phyloP scores from a whole-genome alignment of 1,140 invertebrate genomes.

The Drosophila nigrodunni region DNA sequence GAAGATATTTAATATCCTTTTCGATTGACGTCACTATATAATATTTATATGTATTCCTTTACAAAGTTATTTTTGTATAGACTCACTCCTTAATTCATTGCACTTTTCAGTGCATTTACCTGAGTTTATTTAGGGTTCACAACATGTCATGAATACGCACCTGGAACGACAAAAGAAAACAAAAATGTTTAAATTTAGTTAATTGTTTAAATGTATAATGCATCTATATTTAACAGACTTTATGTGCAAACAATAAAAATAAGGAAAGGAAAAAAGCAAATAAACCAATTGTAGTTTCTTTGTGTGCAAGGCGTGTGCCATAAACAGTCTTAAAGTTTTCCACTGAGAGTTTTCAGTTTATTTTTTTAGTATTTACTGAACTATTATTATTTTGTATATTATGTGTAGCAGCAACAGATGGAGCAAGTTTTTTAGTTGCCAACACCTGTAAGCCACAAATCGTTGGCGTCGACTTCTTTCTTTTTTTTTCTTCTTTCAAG shows the following conservation, averaged over 20 bases:
- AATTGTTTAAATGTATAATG: conserved; percentile 49
- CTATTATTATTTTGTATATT: conserved; percentile 20
- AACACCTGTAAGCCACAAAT: conserved; percentile 81
- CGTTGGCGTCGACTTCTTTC: conserved; percentile 39
- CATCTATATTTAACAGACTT: conserved; percentile 32
- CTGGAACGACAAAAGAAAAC: conserved; percentile 61
- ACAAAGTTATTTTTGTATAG: too few relatives aligned
- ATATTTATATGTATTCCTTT: too few relatives aligned
- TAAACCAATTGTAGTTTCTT: background rate
- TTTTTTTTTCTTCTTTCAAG: conserved; percentile 25
- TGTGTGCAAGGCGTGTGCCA: conserved; percentile 33
- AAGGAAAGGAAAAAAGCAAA: conserved; percentile 1
- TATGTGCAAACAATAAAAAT: conserved; percentile 19
- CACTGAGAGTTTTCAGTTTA: background rate
- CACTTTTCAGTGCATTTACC: conserved; percentile 2
- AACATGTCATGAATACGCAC: conserved; percentile 56
- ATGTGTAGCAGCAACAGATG: conserved; percentile 55
- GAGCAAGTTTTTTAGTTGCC: conserved; percentile 40
- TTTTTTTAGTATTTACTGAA: conserved; percentile 6
- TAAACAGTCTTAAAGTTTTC: conserved; percentile 48
- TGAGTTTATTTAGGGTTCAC: background rate
- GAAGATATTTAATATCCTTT: too few relatives aligned
- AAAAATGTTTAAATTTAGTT: conserved; percentile 39
- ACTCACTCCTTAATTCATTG: background rate
- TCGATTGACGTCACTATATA: too few relatives aligned